Evolutionary conservation across 1,140 invertebrate species (phyloP), one percentile per base, ranked within the genome.

Genomic region (Plutomurus gul): DNA sequence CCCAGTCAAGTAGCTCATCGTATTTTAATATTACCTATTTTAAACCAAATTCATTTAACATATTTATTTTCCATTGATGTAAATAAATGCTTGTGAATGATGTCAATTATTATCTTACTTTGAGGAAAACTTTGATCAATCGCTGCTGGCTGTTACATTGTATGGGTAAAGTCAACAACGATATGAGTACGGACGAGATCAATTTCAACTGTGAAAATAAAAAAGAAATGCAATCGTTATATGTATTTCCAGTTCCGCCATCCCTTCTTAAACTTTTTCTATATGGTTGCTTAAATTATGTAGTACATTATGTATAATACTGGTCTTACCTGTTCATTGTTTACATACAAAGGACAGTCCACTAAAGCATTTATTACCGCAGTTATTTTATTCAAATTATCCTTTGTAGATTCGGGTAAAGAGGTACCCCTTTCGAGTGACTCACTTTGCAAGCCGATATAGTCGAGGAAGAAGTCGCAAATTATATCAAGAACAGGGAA

Each of bases 401-500:
- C 18, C 18, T 65, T 16, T n/a, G 13, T 18, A 7, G 25, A 13
- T 13, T 16, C 25, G 20, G 47, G n/a, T 76, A 51, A 49, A 11
- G 3, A 2, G 10, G 39, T 8, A 3, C 49, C 51, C 36, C 11
- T 5, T 65, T 46, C 36, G 4, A 27, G 33, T 27, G 25, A 3
- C 11, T 37, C 7, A 13, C 36, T 33, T 13, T 25, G 22, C 16
- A n/a, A 18, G 11, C 13, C 4, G 11, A 76, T 36, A 22, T n/a
- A 76, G 36, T 76, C 49, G 39, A 18, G 51, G 18, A 76, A 76
- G 3, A 76, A 60, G 6, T 76, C 51, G n/a, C 33, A 39, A 11
- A 76, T 39, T 22, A 76, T 76, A 25, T 76, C 46, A 4, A 76
- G 36, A 60, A 76, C 49, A 1, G 75, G 75, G 27, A 65, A 76